Evolutionary conservation across 2,113 vertebrate species (phyloP).

Genomic region (Myiozetetes cayanensis): DNA sequence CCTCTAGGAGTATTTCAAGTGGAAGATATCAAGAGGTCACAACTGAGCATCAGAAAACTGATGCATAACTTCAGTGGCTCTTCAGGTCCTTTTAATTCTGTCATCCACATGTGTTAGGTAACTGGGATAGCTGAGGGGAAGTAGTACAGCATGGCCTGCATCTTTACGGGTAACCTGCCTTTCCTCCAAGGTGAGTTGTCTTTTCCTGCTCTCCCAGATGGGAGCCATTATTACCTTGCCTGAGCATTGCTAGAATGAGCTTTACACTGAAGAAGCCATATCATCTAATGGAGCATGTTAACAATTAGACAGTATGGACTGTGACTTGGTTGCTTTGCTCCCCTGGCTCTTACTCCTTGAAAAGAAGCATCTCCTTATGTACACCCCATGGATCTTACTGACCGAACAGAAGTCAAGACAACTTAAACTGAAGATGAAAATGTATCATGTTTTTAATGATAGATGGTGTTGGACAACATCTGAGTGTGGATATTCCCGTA

Average conservation of each 20-base stretch:
- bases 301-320: no score
- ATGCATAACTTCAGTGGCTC: neutral
- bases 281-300: neutral
- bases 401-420: neutral
- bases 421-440: neutral
- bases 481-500: neutral
- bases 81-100: neutral
- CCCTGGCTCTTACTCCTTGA: neutral
- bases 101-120: neutral
- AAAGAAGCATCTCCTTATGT: neutral
- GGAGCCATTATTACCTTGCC: neutral
- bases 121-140: neutral
- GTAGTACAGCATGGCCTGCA: neutral
- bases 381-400: neutral
- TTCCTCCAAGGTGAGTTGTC: neutral
- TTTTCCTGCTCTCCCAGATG: neutral
- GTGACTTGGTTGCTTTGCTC: neutral
- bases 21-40: neutral
- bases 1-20: neutral
- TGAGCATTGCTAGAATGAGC: neutral
- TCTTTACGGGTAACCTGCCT: neutral
- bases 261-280: neutral
- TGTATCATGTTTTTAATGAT: neutral
- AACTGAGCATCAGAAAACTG: neutral
- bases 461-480: neutral